Base-by-base conservation (phyloP, 2,113 vertebrate species). In the Phalacrocorax pelagicus region DNA sequence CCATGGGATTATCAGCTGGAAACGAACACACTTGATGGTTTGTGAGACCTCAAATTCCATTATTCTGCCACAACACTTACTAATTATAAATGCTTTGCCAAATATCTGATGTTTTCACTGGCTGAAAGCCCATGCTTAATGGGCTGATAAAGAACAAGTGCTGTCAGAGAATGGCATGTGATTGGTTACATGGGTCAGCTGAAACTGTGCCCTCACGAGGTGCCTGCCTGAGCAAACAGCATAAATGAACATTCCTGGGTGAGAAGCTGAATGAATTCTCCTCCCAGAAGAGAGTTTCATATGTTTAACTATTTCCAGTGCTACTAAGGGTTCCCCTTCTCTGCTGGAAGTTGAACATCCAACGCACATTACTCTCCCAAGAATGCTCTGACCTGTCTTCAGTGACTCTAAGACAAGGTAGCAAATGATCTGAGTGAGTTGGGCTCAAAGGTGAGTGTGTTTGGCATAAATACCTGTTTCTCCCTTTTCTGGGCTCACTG, bases 111-210 rank as follows among this genome's bases (percentile, higher is more conserved):
- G 77, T 87, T 94, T 96, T 87, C 75, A 59, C 73, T 97, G 97
- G 97, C 96, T 84, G 77, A 54, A 93, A 80, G 95, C 96, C 97
- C 85, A 30, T 34, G 21, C 36, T 95, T 97, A 97, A 96, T 94
- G 92, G 92, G 71, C 67, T 65, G 83, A 89, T 93, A 93, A 91
- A 96, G 86, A 89, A 94, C 59, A 92, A 85, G 36, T 27, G 66
- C 86, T 92, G 92, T 73, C 92, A 96, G 81, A 80, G 69, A 90
- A 66, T 14, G 42, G 69, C 47, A 86, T 30, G 40, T 47, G 77
- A 81, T 71, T 83, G 91, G 91, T 91, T 79, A 72, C 65, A 38
- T 2, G 6, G 52, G 55, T 88, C 93, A 93, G 22, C 83, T 88
- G 84, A 93, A 94, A 70, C 85, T 12, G 5, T 71, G 78, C 91